Evolutionary conservation across 2,888 invertebrate species (phyloP), one percentile per base, ranked within the genome.

Genomic region (Cistogaster globosa): DNA sequence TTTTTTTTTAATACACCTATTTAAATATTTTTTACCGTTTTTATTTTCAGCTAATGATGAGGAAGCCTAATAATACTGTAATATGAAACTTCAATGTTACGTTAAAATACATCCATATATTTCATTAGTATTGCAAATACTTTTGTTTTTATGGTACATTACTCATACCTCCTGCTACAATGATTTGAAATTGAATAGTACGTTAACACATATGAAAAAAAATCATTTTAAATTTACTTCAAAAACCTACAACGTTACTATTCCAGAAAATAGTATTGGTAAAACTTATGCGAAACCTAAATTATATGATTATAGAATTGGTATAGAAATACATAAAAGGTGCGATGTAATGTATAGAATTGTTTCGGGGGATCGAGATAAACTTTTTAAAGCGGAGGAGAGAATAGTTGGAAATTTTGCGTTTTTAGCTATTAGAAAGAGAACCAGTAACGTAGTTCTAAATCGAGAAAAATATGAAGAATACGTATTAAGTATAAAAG

Each of bases 371-470:
- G 98, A 98, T 93, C 95, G 95, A 74, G 97, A 97, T 90, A 96
- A 96, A 91, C 96, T 98, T 91, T 99, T 99, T 93, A 98, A 97
- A 92, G 97, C 97, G 11, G 98, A 98, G 92, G 96, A 97, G 88
- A 94, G 96, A 83, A 93, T 95, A 84, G 96, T 99, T 74, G 99
- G 99, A 53, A 98, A 99, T 93, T 98, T 98, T 93, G 97, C 97
- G 92, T 99, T 99, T 93, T 94, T 99, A 75, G 94, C 96, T 76
- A 95, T 99, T 84, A 94, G 98, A 89, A 98, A 97, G 87, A 95
- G 97, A 91, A 97, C 98, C 83, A 97, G 97, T 58, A 95, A 96
- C 87, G 96, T 97, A 89, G 97, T 98, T 87, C 93, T 99, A 84
- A 99, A 99, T 93, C 95, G 99, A 86, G 99, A 99, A 93, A 95